Evolutionary conservation across 2,113 vertebrate genomes (phyloP).

Genomic region (Pavo muticus): DNA sequence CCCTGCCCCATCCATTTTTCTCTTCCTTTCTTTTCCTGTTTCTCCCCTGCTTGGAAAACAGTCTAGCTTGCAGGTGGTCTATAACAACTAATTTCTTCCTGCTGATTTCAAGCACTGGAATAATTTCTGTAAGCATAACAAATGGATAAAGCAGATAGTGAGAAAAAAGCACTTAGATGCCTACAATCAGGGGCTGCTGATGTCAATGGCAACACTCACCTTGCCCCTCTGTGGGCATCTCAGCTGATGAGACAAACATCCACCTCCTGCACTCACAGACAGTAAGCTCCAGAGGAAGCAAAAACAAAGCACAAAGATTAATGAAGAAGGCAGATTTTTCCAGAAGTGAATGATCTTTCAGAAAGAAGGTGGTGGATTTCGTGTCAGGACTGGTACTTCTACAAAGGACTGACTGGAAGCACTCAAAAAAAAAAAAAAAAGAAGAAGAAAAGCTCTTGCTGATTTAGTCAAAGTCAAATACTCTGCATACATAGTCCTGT

Average conservation of each 20-base stretch:
- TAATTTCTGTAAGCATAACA: neutral
- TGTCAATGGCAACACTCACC: neutral
- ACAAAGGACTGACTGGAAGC: neutral
- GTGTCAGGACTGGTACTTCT: neutral
- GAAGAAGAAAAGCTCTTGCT: neutral
- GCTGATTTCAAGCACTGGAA: neutral
- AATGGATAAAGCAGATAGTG: neutral
- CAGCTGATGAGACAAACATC: neutral
- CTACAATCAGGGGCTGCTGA: neutral
- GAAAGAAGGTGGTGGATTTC: neutral
- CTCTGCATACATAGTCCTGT: neutral
- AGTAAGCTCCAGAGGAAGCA: neutral
- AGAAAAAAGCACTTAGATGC: neutral
- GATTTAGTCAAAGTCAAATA: neutral
- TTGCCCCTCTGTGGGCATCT: neutral
- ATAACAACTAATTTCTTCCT: conserved; percentile 12
- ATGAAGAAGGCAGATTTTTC: neutral
- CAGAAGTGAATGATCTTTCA: neutral
- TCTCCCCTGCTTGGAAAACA: conserved; percentile 20
- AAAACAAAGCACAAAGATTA: neutral
- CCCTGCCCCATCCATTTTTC: neutral
- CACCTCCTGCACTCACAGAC: neutral
- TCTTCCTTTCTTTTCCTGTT: neutral
- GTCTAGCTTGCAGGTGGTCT: neutral
- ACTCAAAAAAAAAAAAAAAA: neutral